phyloP scores from a whole-genome alignment of 2,888 invertebrate species.

The Oxyteleia sp. region DNA sequence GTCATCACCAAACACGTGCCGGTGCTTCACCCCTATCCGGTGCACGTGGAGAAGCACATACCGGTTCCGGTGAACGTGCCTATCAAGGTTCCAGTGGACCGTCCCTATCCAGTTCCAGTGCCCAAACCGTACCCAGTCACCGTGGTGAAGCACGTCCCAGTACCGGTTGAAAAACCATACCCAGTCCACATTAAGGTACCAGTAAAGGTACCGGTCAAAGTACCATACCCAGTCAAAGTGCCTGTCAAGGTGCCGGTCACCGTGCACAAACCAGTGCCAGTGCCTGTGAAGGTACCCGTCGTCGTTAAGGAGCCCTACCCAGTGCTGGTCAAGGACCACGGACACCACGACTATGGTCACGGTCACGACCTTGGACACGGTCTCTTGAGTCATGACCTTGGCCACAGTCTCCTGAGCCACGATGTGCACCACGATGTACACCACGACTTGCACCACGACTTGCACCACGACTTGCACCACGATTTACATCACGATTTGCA shows the following conservation, averaged over 20 bases:
- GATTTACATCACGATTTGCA: neutral
- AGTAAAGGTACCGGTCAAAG: constrained; percentile 82
- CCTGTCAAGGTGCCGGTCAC: constrained; percentile 82
- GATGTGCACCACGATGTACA: too few relatives aligned
- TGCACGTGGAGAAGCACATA: constrained; percentile 65
- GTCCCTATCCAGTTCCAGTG: constrained; percentile 82
- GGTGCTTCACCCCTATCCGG: constrained; percentile 64
- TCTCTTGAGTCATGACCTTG: too few relatives aligned
- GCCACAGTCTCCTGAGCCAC: constrained; percentile 73
- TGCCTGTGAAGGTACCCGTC: constrained; percentile 80
- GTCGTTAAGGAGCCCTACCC: constrained; percentile 78
- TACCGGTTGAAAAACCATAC: constrained; percentile 82
- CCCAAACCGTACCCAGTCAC: constrained; percentile 84
- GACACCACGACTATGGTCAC: constrained; percentile 80
- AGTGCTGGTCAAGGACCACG: too few relatives aligned
- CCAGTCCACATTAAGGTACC: constrained; percentile 83
- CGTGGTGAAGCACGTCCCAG: constrained; percentile 83
- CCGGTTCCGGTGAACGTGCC: constrained; percentile 68
- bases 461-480: too few relatives aligned
- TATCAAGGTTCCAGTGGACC: constrained; percentile 75
- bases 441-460: too few relatives aligned
- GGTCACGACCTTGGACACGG: constrained; percentile 76
- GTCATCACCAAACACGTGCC: constrained; percentile 83
- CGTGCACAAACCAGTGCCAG: constrained; percentile 81
- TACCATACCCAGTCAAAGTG: constrained; percentile 83